Evolutionary conservation across 2,888 invertebrate species (phyloP).

Genomic region (Phengaris arion): DNA sequence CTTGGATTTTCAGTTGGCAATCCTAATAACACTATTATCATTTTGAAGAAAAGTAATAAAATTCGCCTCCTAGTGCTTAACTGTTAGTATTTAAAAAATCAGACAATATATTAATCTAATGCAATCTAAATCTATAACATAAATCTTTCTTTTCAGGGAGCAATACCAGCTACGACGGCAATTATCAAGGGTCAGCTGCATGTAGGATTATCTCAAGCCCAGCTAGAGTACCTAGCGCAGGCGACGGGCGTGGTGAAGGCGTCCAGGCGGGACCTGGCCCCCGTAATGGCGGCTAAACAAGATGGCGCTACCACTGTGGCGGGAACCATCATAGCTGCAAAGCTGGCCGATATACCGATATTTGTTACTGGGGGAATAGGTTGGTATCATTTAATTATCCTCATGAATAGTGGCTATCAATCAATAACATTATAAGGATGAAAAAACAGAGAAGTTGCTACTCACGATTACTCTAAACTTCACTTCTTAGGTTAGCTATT

Average conservation of each 20-base stretch:
- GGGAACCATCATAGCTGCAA: constrained; percentile 93
- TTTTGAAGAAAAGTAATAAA: no score
- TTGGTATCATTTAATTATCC: constrained; percentile 41
- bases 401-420: no score
- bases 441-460: no score
- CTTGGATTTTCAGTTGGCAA: no score
- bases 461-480: no score
- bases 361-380: constrained; percentile 95
- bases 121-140: not conserved
- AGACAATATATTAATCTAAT: no score
- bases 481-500: no score
- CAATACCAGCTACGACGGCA: constrained; percentile 94
- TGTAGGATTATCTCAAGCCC: constrained; percentile 84
- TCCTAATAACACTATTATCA: no score
- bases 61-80: not conserved
- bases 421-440: no score
- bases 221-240: constrained; percentile 83
- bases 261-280: constrained; percentile 92
- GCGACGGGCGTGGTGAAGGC: constrained; percentile 85
- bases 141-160: constrained; percentile 79
- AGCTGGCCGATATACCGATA: constrained; percentile 89
- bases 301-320: constrained; percentile 98
- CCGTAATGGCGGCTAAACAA: constrained; percentile 82
- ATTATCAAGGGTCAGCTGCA: constrained; percentile 90
- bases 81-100: not conserved